Percentiles rank a stretch among this genome's conserved stretches.
Conservation (phyloP, 2,113 vertebrate species). For the Sciurus niger region DNA sequence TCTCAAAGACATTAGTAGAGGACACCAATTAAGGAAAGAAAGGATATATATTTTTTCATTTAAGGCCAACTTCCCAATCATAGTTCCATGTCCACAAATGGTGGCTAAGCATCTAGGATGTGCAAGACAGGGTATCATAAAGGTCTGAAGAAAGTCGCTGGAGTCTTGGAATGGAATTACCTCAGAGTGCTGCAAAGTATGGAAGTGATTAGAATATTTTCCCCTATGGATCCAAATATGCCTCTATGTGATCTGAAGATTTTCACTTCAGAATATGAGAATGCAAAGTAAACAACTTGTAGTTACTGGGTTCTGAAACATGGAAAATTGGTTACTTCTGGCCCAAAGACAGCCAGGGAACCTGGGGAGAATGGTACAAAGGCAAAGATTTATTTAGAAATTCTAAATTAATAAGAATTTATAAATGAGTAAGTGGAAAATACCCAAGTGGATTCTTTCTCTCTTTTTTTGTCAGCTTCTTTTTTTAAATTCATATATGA, state of each 20-base stretch:
- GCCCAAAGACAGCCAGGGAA: slow-evolving; percentile 34
- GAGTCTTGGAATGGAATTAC: not conserved
- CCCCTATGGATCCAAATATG: not conserved
- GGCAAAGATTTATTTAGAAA: not conserved
- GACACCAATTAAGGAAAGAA: not conserved
- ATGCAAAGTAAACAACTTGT: slow-evolving; percentile 60
- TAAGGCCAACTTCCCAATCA: not conserved
- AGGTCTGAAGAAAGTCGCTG: not conserved
- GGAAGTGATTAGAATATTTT: not conserved
- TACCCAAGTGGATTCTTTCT: not conserved
- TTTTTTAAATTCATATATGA: no score
- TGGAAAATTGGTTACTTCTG: slow-evolving; percentile 41
- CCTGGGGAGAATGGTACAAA: not conserved
- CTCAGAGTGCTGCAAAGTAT: not conserved
- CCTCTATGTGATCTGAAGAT: not conserved
- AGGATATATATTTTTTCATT: not conserved
- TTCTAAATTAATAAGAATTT: not conserved
- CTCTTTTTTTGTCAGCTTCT: no score
- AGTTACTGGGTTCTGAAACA: slow-evolving; percentile 17
- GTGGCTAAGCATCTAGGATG: not conserved
- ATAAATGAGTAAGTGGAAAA: no score
- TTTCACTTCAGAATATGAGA: slow-evolving; percentile 39
- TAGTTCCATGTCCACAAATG: not conserved
- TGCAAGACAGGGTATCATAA: not conserved
- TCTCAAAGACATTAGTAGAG: not conserved